These are phyloP conservation scores for Xestia ashworthii DNA, from an alignment of 2,888 invertebrate genomes.

Conservation along the genomic window DNA sequence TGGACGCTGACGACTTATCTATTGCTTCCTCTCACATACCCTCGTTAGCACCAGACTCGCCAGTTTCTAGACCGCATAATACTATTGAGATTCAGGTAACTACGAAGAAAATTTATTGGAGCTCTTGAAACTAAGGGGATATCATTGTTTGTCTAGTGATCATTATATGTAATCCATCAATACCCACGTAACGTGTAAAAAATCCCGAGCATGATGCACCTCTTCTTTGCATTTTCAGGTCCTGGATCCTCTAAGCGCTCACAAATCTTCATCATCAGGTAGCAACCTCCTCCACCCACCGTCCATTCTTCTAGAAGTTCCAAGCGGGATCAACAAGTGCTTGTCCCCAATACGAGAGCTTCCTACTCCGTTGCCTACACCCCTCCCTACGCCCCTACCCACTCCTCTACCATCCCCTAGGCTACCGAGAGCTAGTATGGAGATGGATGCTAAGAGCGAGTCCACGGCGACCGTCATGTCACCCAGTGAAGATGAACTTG, in stretches of 20 bases:
- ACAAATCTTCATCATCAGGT: conserved; percentile 90
- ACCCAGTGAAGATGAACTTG: conserved; percentile 86
- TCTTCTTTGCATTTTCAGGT: conserved; percentile 82
- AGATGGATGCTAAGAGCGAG: conserved; percentile 78
- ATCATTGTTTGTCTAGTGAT: conserved; percentile 2
- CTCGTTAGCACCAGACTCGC: conserved; percentile 92
- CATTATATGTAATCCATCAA: conserved; percentile 2
- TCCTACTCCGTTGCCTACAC: conserved; percentile 93
- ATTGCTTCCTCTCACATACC: conserved; percentile 92
- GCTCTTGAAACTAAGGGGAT: neutral
- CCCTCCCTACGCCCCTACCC: conserved; percentile 91
- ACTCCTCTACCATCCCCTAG: conserved; percentile 91
- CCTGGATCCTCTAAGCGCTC: conserved; percentile 92
- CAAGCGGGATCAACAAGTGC: conserved; percentile 94
- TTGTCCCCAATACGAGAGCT: conserved; percentile 95
- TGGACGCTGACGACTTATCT: conserved; percentile 93
- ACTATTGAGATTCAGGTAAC: conserved; percentile 88
- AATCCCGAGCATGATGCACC: conserved; percentile 36
- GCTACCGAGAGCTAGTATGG: conserved; percentile 84
- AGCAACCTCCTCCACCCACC: conserved; percentile 93
- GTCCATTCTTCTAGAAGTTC: conserved; percentile 94
- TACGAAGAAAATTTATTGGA: neutral
- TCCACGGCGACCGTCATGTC: conserved; percentile 78
- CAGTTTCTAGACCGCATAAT: conserved; percentile 85
- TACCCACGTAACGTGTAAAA: conserved; percentile 3